Percentiles rank a stretch among this genome's conserved stretches.
These are phyloP conservation scores for Zaprionus capensis DNA, from an alignment of 1,140 invertebrate species.

Conservation along the genomic window DNA sequence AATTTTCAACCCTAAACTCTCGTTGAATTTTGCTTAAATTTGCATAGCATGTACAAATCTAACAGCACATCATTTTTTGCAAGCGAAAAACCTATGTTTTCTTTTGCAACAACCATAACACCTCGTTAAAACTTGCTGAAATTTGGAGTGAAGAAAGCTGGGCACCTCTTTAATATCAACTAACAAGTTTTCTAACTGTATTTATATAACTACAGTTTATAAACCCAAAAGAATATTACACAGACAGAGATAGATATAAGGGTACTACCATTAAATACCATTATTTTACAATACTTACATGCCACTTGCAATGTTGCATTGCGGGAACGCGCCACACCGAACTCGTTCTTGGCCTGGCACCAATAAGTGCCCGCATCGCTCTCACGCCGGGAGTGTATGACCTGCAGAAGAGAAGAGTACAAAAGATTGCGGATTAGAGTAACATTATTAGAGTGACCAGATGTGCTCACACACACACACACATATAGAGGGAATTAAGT, in stretches of 20 bases:
- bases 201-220: not conserved
- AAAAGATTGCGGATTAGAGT: constrained; percentile 54
- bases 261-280: not conserved
- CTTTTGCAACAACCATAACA: not conserved
- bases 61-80: not conserved
- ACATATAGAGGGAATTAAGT: constrained; percentile 23
- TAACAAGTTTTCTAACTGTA: not conserved
- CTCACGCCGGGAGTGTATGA: constrained; percentile 85
- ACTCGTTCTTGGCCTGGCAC: constrained; percentile 93
- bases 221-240: not conserved
- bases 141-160: not conserved
- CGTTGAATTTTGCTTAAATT: constrained; percentile 4
- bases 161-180: not conserved
- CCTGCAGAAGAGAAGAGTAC: constrained; percentile 48
- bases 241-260: not conserved
- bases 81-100: not conserved
- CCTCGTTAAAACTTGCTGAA: not conserved
- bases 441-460: constrained; percentile 44
- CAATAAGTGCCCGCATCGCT: constrained; percentile 93
- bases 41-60: not conserved
- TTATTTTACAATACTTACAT: constrained; percentile 86
- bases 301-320: constrained; percentile 94
- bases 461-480: not conserved
- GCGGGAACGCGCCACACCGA: constrained; percentile 90
- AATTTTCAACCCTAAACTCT: constrained; percentile 1